A percentile compares a stretch with the other conserved stretches of the same genome.
phyloP scores from a whole-genome alignment of 1,140 invertebrate species.

The Prorops nasuta region DNA sequence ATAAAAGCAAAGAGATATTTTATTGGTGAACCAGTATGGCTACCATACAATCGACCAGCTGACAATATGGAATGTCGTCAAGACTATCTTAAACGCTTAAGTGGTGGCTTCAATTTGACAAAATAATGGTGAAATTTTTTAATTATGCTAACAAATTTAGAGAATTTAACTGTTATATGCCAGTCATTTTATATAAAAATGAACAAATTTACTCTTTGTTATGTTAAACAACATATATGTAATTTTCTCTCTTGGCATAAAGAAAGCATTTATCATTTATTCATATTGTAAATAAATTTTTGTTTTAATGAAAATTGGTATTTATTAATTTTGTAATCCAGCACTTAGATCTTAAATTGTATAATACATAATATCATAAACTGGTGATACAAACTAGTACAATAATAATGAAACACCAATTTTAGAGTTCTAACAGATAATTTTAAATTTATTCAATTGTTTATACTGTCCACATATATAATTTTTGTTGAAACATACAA shows the following conservation, averaged over 20 bases:
- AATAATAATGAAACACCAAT: no score
- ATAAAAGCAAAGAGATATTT: constrained; percentile 86
- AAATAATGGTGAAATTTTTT: neutral
- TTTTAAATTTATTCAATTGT: no score
- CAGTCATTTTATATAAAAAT: neutral
- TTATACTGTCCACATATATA: no score
- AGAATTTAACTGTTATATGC: neutral
- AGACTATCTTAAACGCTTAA: constrained; percentile 62
- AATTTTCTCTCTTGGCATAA: neutral
- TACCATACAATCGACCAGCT: constrained; percentile 82
- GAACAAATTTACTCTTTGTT: neutral
- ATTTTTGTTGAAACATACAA: no score
- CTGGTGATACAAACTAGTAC: no score
- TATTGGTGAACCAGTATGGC: constrained; percentile 91
- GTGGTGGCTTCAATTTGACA: neutral
- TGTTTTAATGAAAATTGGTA: no score
- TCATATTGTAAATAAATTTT: neutral
- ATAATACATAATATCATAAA: no score
- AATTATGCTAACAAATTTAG: neutral
- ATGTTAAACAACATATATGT: neutral
- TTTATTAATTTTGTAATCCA: no score
- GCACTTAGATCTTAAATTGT: no score
- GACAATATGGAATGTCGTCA: constrained; percentile 81
- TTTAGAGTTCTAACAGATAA: no score
- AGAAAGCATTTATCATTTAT: neutral